Percentiles rank a stretch among this genome's conserved stretches.
Evolutionary conservation across 37 sponge, comb jelly and placozoan species (phyloP).

Genomic region (Spongia lamella): DNA sequence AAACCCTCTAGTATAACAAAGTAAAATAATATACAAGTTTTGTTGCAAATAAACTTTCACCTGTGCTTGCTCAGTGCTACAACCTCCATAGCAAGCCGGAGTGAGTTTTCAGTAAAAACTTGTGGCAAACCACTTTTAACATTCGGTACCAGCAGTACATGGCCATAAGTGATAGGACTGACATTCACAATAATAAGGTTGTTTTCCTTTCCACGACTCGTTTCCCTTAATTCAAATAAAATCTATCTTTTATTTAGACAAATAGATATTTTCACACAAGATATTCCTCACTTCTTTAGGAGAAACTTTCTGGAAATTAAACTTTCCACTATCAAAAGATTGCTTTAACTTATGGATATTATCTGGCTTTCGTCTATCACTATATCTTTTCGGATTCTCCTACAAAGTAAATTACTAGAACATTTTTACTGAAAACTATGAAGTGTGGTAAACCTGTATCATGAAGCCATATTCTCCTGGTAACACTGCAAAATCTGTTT

Average conservation of each 20-base stretch:
- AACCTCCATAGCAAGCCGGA: slow-evolving; percentile 50
- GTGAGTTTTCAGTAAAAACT: slow-evolving; percentile 49
- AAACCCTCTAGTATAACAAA: slow-evolving; percentile 36
- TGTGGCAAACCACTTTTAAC: slow-evolving; percentile 63
- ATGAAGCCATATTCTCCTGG: slow-evolving; percentile 62
- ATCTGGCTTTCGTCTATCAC: slow-evolving; percentile 64
- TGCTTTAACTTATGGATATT: slow-evolving; percentile 46
- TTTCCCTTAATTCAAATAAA: neutral
- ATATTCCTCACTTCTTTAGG: slow-evolving; percentile 54
- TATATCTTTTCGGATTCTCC: slow-evolving; percentile 74
- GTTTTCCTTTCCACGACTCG: slow-evolving; percentile 8
- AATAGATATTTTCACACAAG: too few relatives aligned
- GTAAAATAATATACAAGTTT: slow-evolving; percentile 5
- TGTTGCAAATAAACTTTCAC: slow-evolving; percentile 3
- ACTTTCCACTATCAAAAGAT: slow-evolving; percentile 58
- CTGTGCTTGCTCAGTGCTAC: slow-evolving; percentile 50
- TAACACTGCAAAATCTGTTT: slow-evolving; percentile 22
- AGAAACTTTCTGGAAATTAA: slow-evolving; percentile 74
- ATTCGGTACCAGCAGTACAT: slow-evolving; percentile 67
- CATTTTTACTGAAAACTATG: neutral
- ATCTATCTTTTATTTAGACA: slow-evolving; percentile 6
- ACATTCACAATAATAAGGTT: slow-evolving; percentile 63
- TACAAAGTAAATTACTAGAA: neutral
- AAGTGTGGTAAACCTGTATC: slow-evolving; percentile 63
- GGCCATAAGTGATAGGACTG: slow-evolving; percentile 73